Base-by-base conservation (phyloP, 1,140 invertebrate species). In the Sinonovacula constricta region DNA sequence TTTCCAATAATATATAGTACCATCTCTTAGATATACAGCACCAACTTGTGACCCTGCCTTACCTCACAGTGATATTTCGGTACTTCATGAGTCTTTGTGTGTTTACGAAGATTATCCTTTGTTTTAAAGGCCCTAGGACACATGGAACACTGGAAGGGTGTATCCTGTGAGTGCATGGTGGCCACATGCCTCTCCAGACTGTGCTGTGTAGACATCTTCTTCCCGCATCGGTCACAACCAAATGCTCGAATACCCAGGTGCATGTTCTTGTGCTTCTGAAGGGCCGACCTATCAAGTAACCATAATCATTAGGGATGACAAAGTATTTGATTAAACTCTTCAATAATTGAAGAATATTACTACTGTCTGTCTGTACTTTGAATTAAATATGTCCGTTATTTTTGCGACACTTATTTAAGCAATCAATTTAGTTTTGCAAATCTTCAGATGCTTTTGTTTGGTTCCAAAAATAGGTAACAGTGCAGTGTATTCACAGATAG, bases 191-290 rank as follows among this genome's bases (percentile, higher is more conserved):
- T 45, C 15, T 80, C 79, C 3, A 68, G 39, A 24, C 71, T 80
- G 10, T 59, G 59, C 39, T 68, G 63, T 26, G 70, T 57, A 0
- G 70, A 63, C 30, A 82, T 74, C 18, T 14, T 24, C 54, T 79
- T 82, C 10, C 36, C 69, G 67, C 81, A 77, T 22, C 82, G 60
- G 26, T 59, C 51, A 76, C 90, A 91, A 10, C 85, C 81, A 67
- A 67, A 72, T 10, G 60, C 62, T 54, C 34, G 56, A 0, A 77
- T 34, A 18, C 80, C 80, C 54, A 68, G 56, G 36, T 81, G 80
- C 45, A 66, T 66, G 7, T 75, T 81, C 59, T 60, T 74, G 67
- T 86, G 85, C 12, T 34, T 15, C 10, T 31, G 1, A 28, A 78
- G 31, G 5, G 75, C 54, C 10, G 67, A 78, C 54, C 67, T 78